Conservation (phyloP, 1,140 invertebrate species). For the Brachionus rubens region DNA sequence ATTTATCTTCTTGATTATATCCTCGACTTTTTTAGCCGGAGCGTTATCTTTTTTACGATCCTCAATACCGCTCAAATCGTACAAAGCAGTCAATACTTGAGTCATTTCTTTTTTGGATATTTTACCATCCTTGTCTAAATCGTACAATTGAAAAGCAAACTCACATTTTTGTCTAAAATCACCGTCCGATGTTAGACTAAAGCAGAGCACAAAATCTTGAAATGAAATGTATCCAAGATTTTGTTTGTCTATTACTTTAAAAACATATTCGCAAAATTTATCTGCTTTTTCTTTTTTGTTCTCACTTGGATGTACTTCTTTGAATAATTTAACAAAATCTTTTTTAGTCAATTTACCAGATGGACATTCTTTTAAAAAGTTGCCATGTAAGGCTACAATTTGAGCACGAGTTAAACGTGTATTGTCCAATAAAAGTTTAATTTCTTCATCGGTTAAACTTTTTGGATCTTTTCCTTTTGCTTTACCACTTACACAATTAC, state of each 20-base stretch:
- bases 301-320: conserved; percentile 40
- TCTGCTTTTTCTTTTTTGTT: conserved; percentile 46
- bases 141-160: conserved; percentile 41
- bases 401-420: conserved; percentile 23
- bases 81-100: conserved; percentile 41
- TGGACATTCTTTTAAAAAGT: conserved; percentile 46
- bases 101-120: conserved; percentile 47
- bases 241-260: conserved; percentile 32
- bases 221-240: conserved; percentile 45
- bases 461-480: conserved; percentile 13
- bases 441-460: conserved; percentile 38
- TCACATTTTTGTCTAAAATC: conserved; percentile 41
- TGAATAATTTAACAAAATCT: conserved; percentile 33
- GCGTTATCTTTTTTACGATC: conserved; percentile 32
- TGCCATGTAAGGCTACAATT: conserved; percentile 12
- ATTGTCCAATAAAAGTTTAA: conserved; percentile 37
- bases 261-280: conserved; percentile 45
- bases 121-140: conserved; percentile 45
- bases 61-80: conserved; percentile 40
- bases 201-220: conserved; percentile 37
- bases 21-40: conserved; percentile 43
- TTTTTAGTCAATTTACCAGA: conserved; percentile 44
- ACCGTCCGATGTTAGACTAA: conserved; percentile 45
- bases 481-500: conserved; percentile 43
- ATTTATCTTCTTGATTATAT: conserved; percentile 46